phyloP scores from a whole-genome alignment of 2,113 vertebrate genomes.

The Corythornis vintsioides region DNA sequence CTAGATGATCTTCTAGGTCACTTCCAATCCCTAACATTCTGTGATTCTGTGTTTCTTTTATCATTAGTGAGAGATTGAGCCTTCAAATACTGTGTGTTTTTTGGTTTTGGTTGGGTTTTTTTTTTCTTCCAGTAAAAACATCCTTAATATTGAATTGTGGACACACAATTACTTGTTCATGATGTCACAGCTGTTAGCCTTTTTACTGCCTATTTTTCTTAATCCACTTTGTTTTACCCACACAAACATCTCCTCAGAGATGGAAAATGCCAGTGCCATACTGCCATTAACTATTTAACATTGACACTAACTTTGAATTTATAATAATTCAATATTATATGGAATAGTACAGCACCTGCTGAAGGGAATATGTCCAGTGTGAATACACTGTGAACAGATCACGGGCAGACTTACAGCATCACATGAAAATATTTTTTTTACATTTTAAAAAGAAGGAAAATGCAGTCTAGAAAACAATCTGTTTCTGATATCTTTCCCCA shows the following conservation, averaged over 20 bases:
- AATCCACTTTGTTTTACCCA: not conserved
- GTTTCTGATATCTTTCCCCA: not conserved
- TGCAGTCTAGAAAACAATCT: not conserved
- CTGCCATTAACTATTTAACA: not conserved
- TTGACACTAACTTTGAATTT: not conserved
- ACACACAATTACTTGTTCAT: not conserved
- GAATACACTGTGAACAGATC: not conserved
- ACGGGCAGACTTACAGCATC: not conserved
- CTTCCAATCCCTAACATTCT: too few relatives aligned
- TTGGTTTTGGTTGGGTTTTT: not conserved
- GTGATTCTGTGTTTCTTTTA: too few relatives aligned
- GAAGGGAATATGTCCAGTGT: not conserved
- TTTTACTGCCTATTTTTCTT: not conserved
- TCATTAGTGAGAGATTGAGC: not conserved
- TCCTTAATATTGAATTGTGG: not conserved
- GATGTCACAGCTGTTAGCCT: not conserved
- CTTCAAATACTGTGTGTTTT: not conserved
- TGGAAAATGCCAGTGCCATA: not conserved
- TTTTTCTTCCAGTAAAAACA: not conserved
- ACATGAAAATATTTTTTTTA: not conserved
- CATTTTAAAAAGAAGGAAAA: not conserved
- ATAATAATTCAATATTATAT: not conserved
- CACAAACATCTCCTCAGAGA: not conserved
- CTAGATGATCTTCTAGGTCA: too few relatives aligned
- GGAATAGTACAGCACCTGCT: not conserved